phyloP scores from a whole-genome alignment of 2,797 vertebrate species.

The Diplodus puntazzo region DNA sequence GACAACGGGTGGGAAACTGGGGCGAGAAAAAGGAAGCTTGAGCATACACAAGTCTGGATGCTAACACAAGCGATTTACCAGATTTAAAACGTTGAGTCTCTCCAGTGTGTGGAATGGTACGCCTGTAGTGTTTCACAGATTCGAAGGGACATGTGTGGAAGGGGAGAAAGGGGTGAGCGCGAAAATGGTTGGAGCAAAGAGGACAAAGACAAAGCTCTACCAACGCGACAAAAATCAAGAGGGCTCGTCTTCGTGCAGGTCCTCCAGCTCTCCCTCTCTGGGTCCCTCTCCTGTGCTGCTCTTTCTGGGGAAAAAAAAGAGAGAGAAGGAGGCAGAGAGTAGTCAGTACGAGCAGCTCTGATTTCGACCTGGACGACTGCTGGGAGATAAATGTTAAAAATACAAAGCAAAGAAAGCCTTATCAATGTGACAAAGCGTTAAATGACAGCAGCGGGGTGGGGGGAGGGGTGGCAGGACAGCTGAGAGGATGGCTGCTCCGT shows the following conservation, averaged over 20 bases:
- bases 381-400: conserved; percentile 14
- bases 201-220: conserved; percentile 15
- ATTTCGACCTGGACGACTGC: neutral
- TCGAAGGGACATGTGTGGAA: conserved; percentile 9
- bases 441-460: conserved; percentile 33
- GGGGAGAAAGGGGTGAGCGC: neutral
- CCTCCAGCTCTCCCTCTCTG: conserved; percentile 92
- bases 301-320: conserved; percentile 84
- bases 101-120: neutral
- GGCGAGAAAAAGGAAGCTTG: conserved; percentile 15
- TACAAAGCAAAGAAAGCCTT: conserved; percentile 14
- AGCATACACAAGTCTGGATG: neutral
- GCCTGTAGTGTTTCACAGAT: neutral
- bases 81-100: neutral
- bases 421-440: conserved; percentile 20
- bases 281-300: conserved; percentile 89
- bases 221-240: conserved; percentile 80
- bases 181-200: conserved; percentile 22
- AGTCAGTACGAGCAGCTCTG: neutral
- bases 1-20: neutral
- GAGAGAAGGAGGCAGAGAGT: neutral
- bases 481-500: conserved; percentile 23
- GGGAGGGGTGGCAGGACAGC: conserved; percentile 32
- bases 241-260: conserved; percentile 92
- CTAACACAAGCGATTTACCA: neutral